Base-by-base conservation (phyloP, 2,113 vertebrate species). In the Tragelaphus imberbis region DNA sequence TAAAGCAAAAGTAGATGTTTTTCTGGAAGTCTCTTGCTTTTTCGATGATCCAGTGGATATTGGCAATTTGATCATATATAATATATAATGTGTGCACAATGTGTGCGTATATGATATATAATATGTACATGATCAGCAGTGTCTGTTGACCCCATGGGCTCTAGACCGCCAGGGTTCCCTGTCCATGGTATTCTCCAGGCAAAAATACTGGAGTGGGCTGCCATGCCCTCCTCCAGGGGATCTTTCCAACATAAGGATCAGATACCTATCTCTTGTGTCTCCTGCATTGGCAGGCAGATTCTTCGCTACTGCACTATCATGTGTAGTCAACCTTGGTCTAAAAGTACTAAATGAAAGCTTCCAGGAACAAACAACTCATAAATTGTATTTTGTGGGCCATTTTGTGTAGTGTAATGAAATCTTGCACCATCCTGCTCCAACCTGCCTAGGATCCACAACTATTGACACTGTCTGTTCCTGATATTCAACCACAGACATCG, bases 111-210 rank as follows among this genome's bases (percentile, higher is more conserved):
- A n/a, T n/a, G 16, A 68, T 68, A 68, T 68, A n/a, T n/a, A 68
- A 68, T n/a, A 16, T n/a, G 33, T 68, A n/a, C 33, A 33, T 68
- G 33, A 16, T 68, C 63, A 68, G 33, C 33, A 33, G 7, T 68
- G 63, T 68, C 33, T 68, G 63, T n/a, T 68, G n/a, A 75, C 11
- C 68, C 19, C 19, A 3, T 6, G 36, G 21, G 40, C n/a, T 40
- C 9, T 12, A 40, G 19, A 19, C 33, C 0, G 0, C 68, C 2
- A 1, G 36, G 36, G 1, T 75, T 25, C 68, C 13, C 68, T 36
- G 17, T n/a, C 65, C 4, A 19, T 36, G 33, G 65, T 16, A 21
- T 68, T 75, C 36, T 75, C 21, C 36, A 75, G 36, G 36, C 68
- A 75, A 40, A 36, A 23, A 75, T 40, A 23, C n/a, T 75, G 68